phyloP scores from a whole-genome alignment of 1,140 invertebrate species.

The Doryteuthis pealeii region DNA sequence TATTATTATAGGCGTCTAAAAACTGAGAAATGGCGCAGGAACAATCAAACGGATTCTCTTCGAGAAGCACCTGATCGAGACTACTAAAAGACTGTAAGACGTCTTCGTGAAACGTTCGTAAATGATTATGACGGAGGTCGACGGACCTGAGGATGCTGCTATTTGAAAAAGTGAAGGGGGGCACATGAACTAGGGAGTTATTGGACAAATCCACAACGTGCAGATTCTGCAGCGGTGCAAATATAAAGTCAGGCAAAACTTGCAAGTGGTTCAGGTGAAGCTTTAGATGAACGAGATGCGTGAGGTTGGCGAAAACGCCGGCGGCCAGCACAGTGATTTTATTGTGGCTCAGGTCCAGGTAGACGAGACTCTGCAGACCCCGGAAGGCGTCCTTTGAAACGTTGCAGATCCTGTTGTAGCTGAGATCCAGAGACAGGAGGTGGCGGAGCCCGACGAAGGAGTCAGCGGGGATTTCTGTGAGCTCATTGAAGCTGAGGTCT shows the following conservation, averaged over 20 bases:
- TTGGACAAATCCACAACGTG: conserved; percentile 28
- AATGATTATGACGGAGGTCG: conserved; percentile 28
- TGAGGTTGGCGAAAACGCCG: conserved; percentile 24
- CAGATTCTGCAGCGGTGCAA: conserved; percentile 27
- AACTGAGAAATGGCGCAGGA: conserved; percentile 39
- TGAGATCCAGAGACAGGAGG: conserved; percentile 23
- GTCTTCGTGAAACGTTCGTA: conserved; percentile 25
- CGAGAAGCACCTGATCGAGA: conserved; percentile 31
- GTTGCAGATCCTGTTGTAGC: conserved; percentile 23
- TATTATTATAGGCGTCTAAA: background rate
- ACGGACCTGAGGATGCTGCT: conserved; percentile 24
- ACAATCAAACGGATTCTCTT: conserved; percentile 48
- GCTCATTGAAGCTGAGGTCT: conserved; percentile 21
- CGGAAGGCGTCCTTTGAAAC: conserved; percentile 20
- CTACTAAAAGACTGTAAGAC: conserved; percentile 17
- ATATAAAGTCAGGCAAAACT: conserved; percentile 23
- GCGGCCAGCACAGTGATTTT: conserved; percentile 18
- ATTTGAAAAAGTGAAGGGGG: conserved; percentile 17
- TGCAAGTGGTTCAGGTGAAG: conserved; percentile 36
- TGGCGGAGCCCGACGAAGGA: conserved; percentile 21
- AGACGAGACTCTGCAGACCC: conserved; percentile 13
- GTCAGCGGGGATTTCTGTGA: conserved; percentile 16
- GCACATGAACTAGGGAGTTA: conserved; percentile 31
- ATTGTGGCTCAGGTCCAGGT: conserved; percentile 38
- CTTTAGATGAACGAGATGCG: conserved; percentile 32